Base-by-base conservation (phyloP, 2,113 vertebrate species). In the Dipodomys stephensi region DNA sequence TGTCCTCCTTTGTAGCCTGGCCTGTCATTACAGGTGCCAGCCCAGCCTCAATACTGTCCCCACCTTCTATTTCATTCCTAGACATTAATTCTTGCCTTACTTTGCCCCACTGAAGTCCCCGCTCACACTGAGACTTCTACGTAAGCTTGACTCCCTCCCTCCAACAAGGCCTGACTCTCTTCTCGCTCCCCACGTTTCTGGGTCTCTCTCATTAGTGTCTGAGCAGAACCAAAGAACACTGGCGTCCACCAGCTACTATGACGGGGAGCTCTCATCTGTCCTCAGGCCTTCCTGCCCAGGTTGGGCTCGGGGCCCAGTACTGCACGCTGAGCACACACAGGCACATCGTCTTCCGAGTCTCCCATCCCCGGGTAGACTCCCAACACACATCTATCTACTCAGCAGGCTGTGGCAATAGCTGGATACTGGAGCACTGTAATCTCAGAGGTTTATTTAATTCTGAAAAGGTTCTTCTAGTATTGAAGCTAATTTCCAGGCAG, bases 131-230 rank as follows among this genome's bases (percentile, higher is more conserved):
- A 72, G 18, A 15, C 39, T n/a, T 49, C 25, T 6, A 3, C 7
- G 4, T 0, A 0, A 35, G n/a, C 27, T 15, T 32, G 7, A 35
- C 46, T 12, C 20, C 5, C 27, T 74, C 27, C 39, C 19, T 25
- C 44, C 39, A 87, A 0, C 0, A 7, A 28, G 25, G 23, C 65
- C 30, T 12, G 15, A 3, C 7, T 12, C 15, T 84, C 25, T 16
- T 4, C 3, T 0, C 0, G 4, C 6, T 11, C n/a, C 20, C 16
- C 4, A 6, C 6, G 19, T 13, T n/a, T 16, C 2, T 6, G 0
- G 0, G 0, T 22, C 27, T 15, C 5, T 46, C 46, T 23, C 0
- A 0, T 0, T 35, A 27, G 6, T 62, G 6, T 62, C 44, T 27
- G 16, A 13, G 60, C 7, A 1, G 57, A 72, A 20, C 35, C 28